Percentiles rank a stretch among this genome's conserved stretches.
Conservation (phyloP, 2,797 vertebrate genomes). For the Tapera naevia region DNA sequence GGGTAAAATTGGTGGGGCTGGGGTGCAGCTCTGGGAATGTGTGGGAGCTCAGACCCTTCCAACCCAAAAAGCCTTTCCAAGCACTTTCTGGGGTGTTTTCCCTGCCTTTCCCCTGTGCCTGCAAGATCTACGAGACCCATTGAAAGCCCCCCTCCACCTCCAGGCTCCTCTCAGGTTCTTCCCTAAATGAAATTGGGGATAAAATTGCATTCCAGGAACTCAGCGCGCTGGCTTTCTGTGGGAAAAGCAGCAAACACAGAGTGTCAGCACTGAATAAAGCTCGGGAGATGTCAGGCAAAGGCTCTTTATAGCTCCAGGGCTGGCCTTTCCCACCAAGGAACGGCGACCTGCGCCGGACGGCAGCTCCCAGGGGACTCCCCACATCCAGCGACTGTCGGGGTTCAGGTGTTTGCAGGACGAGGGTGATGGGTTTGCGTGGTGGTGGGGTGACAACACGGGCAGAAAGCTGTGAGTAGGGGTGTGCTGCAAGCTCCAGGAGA, state of each 20-base stretch:
- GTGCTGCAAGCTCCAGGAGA: no score
- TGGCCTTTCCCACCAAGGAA: constrained; percentile 12
- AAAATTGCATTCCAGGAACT: neutral
- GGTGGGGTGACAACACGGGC: accelerated
- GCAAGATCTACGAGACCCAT: neutral
- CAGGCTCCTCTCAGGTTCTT: neutral
- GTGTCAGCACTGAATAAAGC: neutral
- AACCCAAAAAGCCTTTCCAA: accelerated
- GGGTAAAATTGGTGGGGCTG: accelerated
- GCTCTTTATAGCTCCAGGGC: neutral
- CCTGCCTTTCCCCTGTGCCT: neutral
- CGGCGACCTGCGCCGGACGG: neutral
- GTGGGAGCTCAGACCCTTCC: neutral
- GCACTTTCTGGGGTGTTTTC: neutral
- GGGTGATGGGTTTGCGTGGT: neutral
- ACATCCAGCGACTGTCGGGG: neutral
- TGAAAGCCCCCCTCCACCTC: neutral
- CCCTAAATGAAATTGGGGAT: neutral
- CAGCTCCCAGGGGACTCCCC: neutral
- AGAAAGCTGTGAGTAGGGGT: no score
- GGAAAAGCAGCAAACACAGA: neutral
- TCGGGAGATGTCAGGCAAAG: neutral
- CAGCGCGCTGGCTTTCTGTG: neutral
- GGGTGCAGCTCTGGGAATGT: neutral
- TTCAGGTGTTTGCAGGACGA: neutral